Evolutionary conservation across 2,113 vertebrate genomes (phyloP).

Genomic region (Petrocephalus zakoni): DNA sequence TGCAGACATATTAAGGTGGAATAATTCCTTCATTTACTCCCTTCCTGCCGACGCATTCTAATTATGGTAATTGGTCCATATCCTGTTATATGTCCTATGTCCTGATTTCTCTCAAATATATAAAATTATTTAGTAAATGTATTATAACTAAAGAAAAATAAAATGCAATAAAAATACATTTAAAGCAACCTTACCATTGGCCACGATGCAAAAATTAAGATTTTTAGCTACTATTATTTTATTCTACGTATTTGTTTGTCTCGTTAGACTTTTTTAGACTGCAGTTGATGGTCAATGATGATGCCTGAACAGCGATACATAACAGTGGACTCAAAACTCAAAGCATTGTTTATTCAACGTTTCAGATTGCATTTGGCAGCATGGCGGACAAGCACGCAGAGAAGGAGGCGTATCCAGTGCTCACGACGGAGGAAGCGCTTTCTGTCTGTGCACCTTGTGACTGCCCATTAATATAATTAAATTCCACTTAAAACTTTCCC

Average conservation of each 20-base stretch:
- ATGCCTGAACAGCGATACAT: not conserved
- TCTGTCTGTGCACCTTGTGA: conserved; percentile 49
- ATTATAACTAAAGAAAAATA: not conserved
- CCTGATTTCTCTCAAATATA: not conserved
- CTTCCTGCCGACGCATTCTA: not conserved
- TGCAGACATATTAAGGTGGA: not conserved
- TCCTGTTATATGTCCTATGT: not conserved
- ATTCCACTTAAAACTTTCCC: conserved; percentile 65
- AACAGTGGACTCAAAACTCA: not conserved
- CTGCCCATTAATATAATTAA: conserved; percentile 63
- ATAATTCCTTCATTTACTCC: not conserved
- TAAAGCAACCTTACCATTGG: not conserved
- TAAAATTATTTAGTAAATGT: not conserved
- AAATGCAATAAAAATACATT: not conserved
- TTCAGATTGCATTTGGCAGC: not conserved
- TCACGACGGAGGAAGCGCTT: not conserved
- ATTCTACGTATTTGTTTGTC: not conserved
- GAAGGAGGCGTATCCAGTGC: not conserved
- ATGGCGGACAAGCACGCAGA: not conserved
- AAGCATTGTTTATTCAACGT: not conserved
- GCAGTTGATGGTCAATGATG: not conserved
- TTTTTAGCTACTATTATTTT: not conserved
- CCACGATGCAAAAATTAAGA: not conserved
- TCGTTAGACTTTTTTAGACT: not conserved
- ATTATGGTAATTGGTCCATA: not conserved